Conservation (phyloP, 92 coral and sea anemone genomes). For the Phymanthus crucifer region DNA sequence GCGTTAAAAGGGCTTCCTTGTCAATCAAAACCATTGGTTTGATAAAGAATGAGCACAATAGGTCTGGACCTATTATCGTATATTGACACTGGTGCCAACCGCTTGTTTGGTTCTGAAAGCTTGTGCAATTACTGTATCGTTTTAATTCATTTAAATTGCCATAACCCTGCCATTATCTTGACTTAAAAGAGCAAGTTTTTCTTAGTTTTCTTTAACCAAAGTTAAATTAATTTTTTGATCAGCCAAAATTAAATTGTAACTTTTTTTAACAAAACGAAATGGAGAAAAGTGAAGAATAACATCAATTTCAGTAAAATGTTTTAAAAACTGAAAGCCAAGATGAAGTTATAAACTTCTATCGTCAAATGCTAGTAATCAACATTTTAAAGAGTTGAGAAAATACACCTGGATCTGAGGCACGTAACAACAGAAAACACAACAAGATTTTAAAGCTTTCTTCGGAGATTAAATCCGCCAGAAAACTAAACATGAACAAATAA, state of each 20-base stretch:
- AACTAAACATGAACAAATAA: background rate
- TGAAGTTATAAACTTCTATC: too few species aligned
- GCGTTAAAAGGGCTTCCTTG: constrained; percentile 20
- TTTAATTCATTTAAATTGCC: background rate
- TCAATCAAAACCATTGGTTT: constrained; percentile 15
- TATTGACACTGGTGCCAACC: background rate
- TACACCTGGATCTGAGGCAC: background rate
- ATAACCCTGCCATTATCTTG: too few species aligned
- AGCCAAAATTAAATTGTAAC: too few species aligned
- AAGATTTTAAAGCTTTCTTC: background rate
- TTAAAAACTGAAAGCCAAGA: too few species aligned
- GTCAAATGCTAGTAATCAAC: background rate
- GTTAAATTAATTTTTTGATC: too few species aligned
- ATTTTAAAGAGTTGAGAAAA: background rate
- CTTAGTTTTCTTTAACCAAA: too few species aligned
- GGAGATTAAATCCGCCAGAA: background rate
- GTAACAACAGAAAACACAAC: background rate
- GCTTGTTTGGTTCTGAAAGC: background rate
- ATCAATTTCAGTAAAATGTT: too few species aligned
- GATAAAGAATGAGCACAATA: background rate
- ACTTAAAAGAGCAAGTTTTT: too few species aligned
- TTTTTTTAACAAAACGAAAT: too few species aligned
- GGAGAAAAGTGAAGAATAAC: too few species aligned
- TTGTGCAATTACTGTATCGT: background rate
- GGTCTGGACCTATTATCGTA: background rate